Percentiles rank a stretch among this genome's conserved stretches.
phyloP scores from a whole-genome alignment of 2,797 vertebrate species.

The Smutsia temminckii region DNA sequence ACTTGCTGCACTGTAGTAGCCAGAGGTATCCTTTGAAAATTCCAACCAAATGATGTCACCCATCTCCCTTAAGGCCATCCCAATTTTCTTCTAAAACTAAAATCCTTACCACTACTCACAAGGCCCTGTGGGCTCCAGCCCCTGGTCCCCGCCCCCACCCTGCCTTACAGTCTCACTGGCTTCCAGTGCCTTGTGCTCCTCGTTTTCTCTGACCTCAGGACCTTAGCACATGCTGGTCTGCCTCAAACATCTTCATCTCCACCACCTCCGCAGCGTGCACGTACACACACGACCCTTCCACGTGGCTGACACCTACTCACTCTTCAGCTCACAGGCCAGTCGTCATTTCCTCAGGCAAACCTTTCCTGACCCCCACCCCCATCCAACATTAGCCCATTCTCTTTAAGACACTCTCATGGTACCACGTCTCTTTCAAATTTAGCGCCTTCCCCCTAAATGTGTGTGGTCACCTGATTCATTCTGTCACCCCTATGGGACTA shows the following conservation, averaged over 20 bases:
- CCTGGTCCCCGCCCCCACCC: neutral
- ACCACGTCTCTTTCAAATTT: neutral
- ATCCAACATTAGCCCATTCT: neutral
- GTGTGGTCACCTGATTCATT: neutral
- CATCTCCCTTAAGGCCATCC: neutral
- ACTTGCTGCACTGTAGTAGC: neutral
- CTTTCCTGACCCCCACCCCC: neutral
- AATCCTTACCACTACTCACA: neutral
- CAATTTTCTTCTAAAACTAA: neutral
- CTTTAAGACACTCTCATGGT: neutral
- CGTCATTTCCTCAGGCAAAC: neutral
- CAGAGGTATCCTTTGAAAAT: slow-evolving; percentile 5
- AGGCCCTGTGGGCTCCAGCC: neutral
- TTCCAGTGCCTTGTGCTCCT: neutral
- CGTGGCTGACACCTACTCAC: neutral
- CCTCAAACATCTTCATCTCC: neutral
- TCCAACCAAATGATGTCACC: neutral
- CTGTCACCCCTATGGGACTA: neutral
- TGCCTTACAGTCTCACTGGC: neutral
- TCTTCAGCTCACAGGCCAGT: neutral
- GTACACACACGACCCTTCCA: neutral
- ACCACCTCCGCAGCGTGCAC: neutral
- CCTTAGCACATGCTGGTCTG: neutral
- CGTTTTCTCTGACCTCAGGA: neutral
- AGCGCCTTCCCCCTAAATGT: neutral